phyloP scores from a whole-genome alignment of 2,797 vertebrate genomes.

The Anniella stebbinsi region DNA sequence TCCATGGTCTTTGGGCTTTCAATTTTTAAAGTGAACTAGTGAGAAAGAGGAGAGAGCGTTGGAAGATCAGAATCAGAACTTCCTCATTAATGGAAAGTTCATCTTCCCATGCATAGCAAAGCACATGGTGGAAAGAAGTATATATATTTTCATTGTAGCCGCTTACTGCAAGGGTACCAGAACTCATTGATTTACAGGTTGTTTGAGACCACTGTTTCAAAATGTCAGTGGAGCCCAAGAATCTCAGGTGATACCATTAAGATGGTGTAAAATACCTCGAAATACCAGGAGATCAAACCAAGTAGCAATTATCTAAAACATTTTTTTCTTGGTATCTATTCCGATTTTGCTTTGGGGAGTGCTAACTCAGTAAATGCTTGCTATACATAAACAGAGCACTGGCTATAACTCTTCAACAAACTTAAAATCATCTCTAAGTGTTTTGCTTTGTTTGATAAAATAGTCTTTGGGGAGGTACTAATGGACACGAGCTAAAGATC shows the following conservation, averaged over 20 bases:
- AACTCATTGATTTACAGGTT: constrained; percentile 64
- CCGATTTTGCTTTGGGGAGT: constrained; percentile 78
- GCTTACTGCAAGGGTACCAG: constrained; percentile 57
- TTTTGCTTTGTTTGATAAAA: constrained; percentile 80
- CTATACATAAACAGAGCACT: constrained; percentile 75
- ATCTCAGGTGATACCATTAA: constrained; percentile 74
- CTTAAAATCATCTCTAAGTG: constrained; percentile 68
- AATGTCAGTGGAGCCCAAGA: constrained; percentile 59
- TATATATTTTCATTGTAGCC: constrained; percentile 49
- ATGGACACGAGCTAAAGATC: constrained; percentile 78
- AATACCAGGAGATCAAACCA: constrained; percentile 75
- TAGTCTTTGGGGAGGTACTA: constrained; percentile 73
- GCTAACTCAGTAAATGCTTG: constrained; percentile 77
- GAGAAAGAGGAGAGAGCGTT: neutral
- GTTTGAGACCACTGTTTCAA: constrained; percentile 55
- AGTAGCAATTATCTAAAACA: constrained; percentile 76
- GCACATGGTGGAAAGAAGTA: constrained; percentile 31
- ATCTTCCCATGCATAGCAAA: constrained; percentile 20
- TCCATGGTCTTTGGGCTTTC: neutral
- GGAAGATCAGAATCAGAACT: neutral
- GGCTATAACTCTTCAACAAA: constrained; percentile 74
- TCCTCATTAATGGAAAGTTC: constrained; percentile 27
- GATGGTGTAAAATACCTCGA: constrained; percentile 71
- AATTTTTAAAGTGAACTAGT: neutral
- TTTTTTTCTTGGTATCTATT: constrained; percentile 75